These are phyloP conservation scores for Theropithecus gelada DNA, from an alignment of 2,113 vertebrate genomes.

Conservation along the genomic window DNA sequence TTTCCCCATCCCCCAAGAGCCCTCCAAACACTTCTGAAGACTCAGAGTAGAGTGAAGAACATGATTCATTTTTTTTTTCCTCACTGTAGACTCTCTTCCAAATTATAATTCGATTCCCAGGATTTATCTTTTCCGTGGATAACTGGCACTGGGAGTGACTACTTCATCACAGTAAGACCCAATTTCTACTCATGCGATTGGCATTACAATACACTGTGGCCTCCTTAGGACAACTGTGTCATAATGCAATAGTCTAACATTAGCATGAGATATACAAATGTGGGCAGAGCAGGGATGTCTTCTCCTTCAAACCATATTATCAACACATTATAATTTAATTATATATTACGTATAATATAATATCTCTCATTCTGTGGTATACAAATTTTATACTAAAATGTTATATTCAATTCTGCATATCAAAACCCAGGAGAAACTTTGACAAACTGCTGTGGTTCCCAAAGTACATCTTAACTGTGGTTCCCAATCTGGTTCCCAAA, in stretches of 20 bases:
- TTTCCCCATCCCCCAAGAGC: background rate
- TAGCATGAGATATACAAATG: background rate
- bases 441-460: background rate
- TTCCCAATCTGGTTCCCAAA: too few relatives aligned
- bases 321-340: too few relatives aligned
- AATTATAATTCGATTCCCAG: background rate
- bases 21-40: background rate
- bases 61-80: background rate
- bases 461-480: background rate
- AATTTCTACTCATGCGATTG: background rate
- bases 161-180: background rate
- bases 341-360: background rate
- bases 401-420: background rate
- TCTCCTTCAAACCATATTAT: background rate
- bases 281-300: too few relatives aligned
- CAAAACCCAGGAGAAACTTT: background rate
- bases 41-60: background rate
- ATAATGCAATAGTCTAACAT: background rate
- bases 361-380: background rate
- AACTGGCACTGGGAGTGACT: background rate
- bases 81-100: background rate
- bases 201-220: background rate
- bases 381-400: background rate
- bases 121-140: background rate
- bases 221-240: background rate